phyloP scores from a whole-genome alignment of 2,113 vertebrate species.

The Eulemur macaco region DNA sequence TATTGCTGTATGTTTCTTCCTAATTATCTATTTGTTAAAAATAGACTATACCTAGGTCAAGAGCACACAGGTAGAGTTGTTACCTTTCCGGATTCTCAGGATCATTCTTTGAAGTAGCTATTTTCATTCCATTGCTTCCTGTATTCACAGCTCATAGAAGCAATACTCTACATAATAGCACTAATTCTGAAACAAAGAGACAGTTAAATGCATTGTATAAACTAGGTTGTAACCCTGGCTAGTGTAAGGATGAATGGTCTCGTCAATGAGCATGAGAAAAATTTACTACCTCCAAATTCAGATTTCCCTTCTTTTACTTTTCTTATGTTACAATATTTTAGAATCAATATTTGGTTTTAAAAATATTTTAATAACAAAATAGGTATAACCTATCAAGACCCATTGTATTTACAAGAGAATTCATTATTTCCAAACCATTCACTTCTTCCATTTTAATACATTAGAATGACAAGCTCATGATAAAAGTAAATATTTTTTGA shows the following conservation, averaged over 20 bases:
- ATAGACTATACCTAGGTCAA: neutral
- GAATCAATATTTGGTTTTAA: slow-evolving; percentile 66
- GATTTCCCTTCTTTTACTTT: neutral
- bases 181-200: neutral
- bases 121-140: neutral
- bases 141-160: neutral
- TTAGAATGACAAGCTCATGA: slow-evolving; percentile 81
- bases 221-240: neutral
- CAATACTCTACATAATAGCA: neutral
- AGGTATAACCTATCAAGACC: slow-evolving; percentile 28
- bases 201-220: neutral
- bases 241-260: neutral
- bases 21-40: neutral
- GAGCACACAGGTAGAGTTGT: neutral
- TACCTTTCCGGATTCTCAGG: neutral
- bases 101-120: neutral
- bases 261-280: slow-evolving; percentile 52
- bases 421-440: neutral
- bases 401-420: slow-evolving; percentile 51
- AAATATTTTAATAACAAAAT: slow-evolving; percentile 56
- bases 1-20: neutral
- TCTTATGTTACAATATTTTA: slow-evolving; percentile 38
- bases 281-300: slow-evolving; percentile 48
- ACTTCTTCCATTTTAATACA: slow-evolving; percentile 66
- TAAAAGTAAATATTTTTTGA: slow-evolving; percentile 87